Percentiles rank a stretch among this genome's conserved stretches.
These are phyloP conservation scores for Maniola hyperantus DNA, from an alignment of 2,888 invertebrate species.

Conservation along the genomic window DNA sequence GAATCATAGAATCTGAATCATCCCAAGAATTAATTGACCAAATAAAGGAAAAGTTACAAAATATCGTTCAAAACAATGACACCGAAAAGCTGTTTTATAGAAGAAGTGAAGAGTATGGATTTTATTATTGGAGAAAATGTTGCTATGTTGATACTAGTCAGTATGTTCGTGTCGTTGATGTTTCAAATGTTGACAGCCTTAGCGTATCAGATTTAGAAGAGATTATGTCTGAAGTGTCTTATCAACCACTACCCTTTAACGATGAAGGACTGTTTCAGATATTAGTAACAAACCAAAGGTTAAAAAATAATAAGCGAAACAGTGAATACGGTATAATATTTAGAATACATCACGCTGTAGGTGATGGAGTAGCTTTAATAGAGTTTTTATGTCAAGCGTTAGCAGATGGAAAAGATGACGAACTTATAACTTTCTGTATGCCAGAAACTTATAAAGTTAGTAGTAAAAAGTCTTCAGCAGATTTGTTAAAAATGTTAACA, in stretches of 20 bases:
- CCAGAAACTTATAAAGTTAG: slow-evolving; percentile 41
- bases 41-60: slow-evolving; percentile 52
- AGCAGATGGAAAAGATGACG: slow-evolving; percentile 57
- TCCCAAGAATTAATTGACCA: slow-evolving; percentile 47
- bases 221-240: slow-evolving; percentile 62
- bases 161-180: slow-evolving; percentile 68
- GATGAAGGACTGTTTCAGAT: slow-evolving; percentile 79
- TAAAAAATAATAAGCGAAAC: slow-evolving; percentile 45
- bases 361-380: slow-evolving; percentile 78
- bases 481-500: slow-evolving; percentile 49
- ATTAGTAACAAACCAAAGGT: slow-evolving; percentile 59
- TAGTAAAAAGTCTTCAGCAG: slow-evolving; percentile 36
- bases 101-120: slow-evolving; percentile 70
- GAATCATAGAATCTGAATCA: slow-evolving; percentile 65
- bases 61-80: slow-evolving; percentile 44
- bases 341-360: slow-evolving; percentile 80
- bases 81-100: slow-evolving; percentile 70
- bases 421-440: slow-evolving; percentile 45
- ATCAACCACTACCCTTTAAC: slow-evolving; percentile 66
- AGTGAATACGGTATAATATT: slow-evolving; percentile 71
- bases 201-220: slow-evolving; percentile 58
- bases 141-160: slow-evolving; percentile 61
- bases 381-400: slow-evolving; percentile 72
- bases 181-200: slow-evolving; percentile 49
- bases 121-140: slow-evolving; percentile 75